A percentile compares a stretch with the other conserved stretches of the same genome.
Conservation (phyloP, 2,888 invertebrate species). For the Cephus rjabovi region DNA sequence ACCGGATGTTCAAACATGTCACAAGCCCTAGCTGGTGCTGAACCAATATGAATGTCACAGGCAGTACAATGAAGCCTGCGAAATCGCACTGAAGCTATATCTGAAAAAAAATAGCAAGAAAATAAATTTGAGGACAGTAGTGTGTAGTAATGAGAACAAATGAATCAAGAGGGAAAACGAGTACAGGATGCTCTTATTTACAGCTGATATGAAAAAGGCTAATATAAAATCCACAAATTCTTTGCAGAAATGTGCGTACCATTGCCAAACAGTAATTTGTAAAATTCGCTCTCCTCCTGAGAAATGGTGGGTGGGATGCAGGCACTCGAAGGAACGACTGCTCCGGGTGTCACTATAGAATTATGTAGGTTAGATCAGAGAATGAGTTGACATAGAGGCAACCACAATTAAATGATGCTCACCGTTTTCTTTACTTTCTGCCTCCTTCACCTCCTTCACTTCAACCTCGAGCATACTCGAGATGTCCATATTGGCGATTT, state of each 20-base stretch:
- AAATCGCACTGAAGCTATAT: conserved; percentile 72
- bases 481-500: conserved; percentile 52
- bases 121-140: conserved; percentile 3
- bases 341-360: conserved; percentile 33
- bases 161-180: not conserved
- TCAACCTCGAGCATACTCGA: conserved; percentile 61
- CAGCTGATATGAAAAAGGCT: not conserved
- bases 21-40: conserved; percentile 73
- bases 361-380: conserved; percentile 4
- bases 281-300: conserved; percentile 53
- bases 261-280: conserved; percentile 51
- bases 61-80: conserved; percentile 79
- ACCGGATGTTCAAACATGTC: conserved; percentile 81
- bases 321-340: conserved; percentile 21
- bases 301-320: conserved; percentile 28
- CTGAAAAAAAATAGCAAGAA: conserved; percentile 65
- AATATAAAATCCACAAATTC: not conserved
- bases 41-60: conserved; percentile 81
- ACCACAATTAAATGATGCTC: conserved; percentile 20
- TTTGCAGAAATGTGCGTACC: conserved; percentile 40
- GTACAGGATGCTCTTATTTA: not conserved
- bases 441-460: conserved; percentile 53
- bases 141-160: not conserved
- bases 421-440: conserved; percentile 53
- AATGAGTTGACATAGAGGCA: not conserved